Evolutionary conservation across 2,797 vertebrate genomes (phyloP).

Genomic region (Cossypha caffra): DNA sequence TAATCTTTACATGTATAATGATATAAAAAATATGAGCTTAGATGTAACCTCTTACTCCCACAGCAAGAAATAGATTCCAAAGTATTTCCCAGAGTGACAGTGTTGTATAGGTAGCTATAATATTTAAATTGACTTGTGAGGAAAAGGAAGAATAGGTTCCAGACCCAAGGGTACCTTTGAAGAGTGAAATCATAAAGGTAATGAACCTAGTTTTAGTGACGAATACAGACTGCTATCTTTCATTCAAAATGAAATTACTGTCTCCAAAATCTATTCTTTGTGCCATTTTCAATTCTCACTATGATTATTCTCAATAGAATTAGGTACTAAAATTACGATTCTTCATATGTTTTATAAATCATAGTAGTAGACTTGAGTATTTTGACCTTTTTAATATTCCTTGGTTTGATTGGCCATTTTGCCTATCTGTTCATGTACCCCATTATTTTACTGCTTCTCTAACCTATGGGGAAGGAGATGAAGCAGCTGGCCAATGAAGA

Average conservation of each 20-base stretch:
- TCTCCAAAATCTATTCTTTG: conserved; percentile 56
- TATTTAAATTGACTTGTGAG: conserved; percentile 29
- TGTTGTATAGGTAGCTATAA: not conserved
- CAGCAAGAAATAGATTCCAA: not conserved
- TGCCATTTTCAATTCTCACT: conserved; percentile 62
- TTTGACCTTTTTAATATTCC: conserved; percentile 71
- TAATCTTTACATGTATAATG: not conserved
- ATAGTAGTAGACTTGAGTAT: conserved; percentile 43
- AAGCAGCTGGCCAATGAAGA: conserved; percentile 24
- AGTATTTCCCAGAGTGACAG: not conserved
- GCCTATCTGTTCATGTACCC: not conserved
- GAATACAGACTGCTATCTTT: conserved; percentile 33
- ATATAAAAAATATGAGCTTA: not conserved
- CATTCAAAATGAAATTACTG: conserved; percentile 55
- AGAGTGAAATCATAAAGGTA: conserved; percentile 61
- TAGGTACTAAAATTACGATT: conserved; percentile 55
- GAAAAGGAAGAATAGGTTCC: conserved; percentile 2
- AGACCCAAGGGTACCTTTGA: conserved; percentile 25
- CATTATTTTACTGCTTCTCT: conserved; percentile 24
- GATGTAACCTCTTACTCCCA: not conserved
- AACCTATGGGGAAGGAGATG: conserved; percentile 19
- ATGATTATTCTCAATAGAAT: conserved; percentile 56
- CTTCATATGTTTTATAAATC: conserved; percentile 69
- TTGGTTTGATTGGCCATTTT: conserved; percentile 43
- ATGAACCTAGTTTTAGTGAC: conserved; percentile 51